Conservation (phyloP, 1,140 invertebrate genomes). For the Mya arenaria region DNA sequence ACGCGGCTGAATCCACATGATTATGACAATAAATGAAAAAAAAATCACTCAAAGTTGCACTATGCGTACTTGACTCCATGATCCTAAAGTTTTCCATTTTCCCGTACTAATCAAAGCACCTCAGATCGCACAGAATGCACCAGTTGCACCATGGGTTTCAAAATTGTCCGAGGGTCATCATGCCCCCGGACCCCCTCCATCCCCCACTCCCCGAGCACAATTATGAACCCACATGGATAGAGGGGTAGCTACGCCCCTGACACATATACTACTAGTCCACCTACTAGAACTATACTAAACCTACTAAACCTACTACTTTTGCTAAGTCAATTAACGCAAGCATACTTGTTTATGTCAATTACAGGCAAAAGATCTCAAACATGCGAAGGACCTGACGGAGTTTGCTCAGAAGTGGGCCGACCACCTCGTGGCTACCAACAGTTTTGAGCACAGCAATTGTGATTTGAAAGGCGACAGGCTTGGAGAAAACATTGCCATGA, state of each 20-base stretch:
- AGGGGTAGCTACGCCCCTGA: slow-evolving; percentile 23
- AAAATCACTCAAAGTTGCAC: too few species aligned
- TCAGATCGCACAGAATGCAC: too few species aligned
- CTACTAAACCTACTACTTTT: background rate
- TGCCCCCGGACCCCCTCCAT: too few species aligned
- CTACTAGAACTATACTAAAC: background rate
- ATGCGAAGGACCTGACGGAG: slow-evolving; percentile 85
- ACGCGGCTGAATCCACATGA: too few species aligned
- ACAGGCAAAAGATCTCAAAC: slow-evolving; percentile 82
- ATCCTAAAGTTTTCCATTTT: too few species aligned
- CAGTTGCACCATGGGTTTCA: too few species aligned
- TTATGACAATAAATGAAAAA: too few species aligned
- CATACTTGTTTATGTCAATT: background rate
- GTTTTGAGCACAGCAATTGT: slow-evolving; percentile 86
- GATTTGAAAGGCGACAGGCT: slow-evolving; percentile 68
- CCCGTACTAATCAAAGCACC: too few species aligned
- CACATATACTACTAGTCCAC: background rate
- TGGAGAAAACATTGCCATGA: slow-evolving; percentile 79
- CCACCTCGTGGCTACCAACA: slow-evolving; percentile 85
- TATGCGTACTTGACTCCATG: too few species aligned
- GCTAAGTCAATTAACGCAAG: background rate
- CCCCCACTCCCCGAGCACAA: too few species aligned
- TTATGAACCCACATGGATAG: too few species aligned
- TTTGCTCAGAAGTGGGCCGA: slow-evolving; percentile 93
- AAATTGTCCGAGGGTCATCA: too few species aligned